Percentiles rank a stretch among this genome's conserved stretches.
Conservation (phyloP, 2,888 invertebrate genomes). For the Scaptodrosophila latifasciaeformis region DNA sequence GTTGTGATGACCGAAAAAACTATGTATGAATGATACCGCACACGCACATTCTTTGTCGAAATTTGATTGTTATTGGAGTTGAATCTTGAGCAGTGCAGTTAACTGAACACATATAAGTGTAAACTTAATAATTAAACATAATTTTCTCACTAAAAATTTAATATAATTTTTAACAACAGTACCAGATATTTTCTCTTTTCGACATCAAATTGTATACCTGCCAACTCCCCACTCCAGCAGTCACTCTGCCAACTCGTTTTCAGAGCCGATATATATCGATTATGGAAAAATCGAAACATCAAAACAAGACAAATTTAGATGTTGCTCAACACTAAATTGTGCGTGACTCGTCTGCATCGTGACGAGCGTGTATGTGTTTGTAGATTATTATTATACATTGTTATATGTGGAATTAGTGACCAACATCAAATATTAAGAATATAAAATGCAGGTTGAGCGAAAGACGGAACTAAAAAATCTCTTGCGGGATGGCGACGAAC, state of each 20-base stretch:
- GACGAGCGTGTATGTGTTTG: slow-evolving; percentile 41
- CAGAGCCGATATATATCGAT: no score
- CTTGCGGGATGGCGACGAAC: slow-evolving; percentile 35
- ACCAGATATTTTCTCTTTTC: slow-evolving; percentile 41
- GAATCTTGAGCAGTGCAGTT: no score
- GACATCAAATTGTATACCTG: no score
- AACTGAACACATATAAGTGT: no score
- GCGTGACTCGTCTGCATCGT: slow-evolving; percentile 60
- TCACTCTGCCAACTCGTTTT: no score
- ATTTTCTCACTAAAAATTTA: no score
- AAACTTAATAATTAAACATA: no score
- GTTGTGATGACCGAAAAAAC: slow-evolving; percentile 56
- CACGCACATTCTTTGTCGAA: slow-evolving; percentile 38
- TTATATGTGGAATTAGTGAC: slow-evolving; percentile 15
- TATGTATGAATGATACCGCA: slow-evolving; percentile 29
- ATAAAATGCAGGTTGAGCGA: slow-evolving; percentile 46
- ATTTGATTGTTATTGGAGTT: no score
- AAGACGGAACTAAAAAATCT: slow-evolving; percentile 35
- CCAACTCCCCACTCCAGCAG: no score
- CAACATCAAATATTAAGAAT: no score
- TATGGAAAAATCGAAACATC: slow-evolving; percentile 10
- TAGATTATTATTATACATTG: slow-evolving; percentile 28
- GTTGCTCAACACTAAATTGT: slow-evolving; percentile 52
- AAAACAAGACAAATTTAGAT: neutral
- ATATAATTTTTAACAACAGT: slow-evolving; percentile 48